A percentile compares a stretch with the other conserved stretches of the same genome.
These are phyloP conservation scores for Pollachius pollachius DNA, from an alignment of 2,113 vertebrate genomes.

Conservation along the genomic window DNA sequence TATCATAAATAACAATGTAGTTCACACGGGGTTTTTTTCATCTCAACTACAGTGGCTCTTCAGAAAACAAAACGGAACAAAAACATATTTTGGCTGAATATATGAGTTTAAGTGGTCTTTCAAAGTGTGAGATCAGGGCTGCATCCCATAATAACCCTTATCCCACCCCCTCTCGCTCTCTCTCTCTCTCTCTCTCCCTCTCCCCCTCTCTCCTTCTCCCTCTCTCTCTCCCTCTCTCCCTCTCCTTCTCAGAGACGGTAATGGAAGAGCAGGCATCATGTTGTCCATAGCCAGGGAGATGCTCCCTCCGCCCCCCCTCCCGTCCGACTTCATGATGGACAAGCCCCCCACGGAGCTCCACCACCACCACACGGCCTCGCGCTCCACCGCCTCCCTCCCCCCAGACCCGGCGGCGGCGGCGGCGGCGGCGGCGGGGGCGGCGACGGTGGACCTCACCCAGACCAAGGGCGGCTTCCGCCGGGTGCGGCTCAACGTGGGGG, in stretches of 20 bases:
- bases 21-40: conserved; percentile 10
- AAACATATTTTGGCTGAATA: not conserved
- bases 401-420: conserved; percentile 76
- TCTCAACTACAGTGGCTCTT: not conserved
- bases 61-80: not conserved
- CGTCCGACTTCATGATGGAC: conserved; percentile 62
- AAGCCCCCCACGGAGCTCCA: conserved; percentile 88
- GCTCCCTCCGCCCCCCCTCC: conserved; percentile 12
- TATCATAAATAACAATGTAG: conserved; percentile 21
- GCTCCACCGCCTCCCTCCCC: conserved; percentile 90
- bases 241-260: conserved; percentile 65
- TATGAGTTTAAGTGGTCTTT: too few species aligned
- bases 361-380: conserved; percentile 84
- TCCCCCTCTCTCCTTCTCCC: too few species aligned
- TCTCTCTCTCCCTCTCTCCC: not conserved
- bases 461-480: conserved; percentile 94
- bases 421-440: too few species aligned
- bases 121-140: too few species aligned
- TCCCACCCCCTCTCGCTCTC: not conserved
- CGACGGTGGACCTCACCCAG: conserved; percentile 83
- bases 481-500: conserved; percentile 95
- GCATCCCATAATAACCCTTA: not conserved
- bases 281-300: conserved; percentile 51
- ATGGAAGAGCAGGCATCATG: conserved; percentile 78
- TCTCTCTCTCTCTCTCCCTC: conserved; percentile 42